These are phyloP conservation scores for Mycalesis mineus DNA, from an alignment of 2,888 invertebrate genomes.

Conservation along the genomic window DNA sequence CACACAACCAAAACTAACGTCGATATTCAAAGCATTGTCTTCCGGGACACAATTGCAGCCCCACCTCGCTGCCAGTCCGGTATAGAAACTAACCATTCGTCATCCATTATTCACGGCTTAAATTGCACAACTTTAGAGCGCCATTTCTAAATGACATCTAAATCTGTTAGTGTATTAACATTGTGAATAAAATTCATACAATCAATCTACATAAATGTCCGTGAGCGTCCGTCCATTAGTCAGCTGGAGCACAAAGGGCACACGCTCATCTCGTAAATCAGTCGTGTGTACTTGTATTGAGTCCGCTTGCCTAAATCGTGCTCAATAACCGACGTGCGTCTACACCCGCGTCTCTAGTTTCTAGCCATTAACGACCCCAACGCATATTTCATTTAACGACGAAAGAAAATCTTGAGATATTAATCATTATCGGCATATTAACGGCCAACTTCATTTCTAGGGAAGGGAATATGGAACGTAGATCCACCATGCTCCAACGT, in stretches of 20 bases:
- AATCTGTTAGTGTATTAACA: constrained; percentile 79
- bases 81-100: constrained; percentile 71
- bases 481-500: too few species aligned
- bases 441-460: too few species aligned
- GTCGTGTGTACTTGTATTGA: constrained; percentile 70
- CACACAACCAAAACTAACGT: neutral
- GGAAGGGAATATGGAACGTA: too few species aligned
- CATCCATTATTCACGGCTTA: constrained; percentile 78
- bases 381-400: constrained; percentile 51
- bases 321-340: constrained; percentile 62
- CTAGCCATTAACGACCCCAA: constrained; percentile 69
- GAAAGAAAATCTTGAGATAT: neutral
- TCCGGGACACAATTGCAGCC: constrained; percentile 49
- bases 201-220: constrained; percentile 79
- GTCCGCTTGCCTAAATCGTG: constrained; percentile 71
- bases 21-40: constrained; percentile 9
- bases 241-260: constrained; percentile 75
- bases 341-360: constrained; percentile 45
- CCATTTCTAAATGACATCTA: constrained; percentile 79
- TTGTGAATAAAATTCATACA: constrained; percentile 79
- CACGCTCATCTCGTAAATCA: constrained; percentile 78
- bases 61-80: constrained; percentile 61
- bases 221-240: constrained; percentile 78
- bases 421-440: too few species aligned
- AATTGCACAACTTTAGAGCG: constrained; percentile 78